phyloP scores from a whole-genome alignment of 2,888 invertebrate species.

The Acrocyrtus sp. region DNA sequence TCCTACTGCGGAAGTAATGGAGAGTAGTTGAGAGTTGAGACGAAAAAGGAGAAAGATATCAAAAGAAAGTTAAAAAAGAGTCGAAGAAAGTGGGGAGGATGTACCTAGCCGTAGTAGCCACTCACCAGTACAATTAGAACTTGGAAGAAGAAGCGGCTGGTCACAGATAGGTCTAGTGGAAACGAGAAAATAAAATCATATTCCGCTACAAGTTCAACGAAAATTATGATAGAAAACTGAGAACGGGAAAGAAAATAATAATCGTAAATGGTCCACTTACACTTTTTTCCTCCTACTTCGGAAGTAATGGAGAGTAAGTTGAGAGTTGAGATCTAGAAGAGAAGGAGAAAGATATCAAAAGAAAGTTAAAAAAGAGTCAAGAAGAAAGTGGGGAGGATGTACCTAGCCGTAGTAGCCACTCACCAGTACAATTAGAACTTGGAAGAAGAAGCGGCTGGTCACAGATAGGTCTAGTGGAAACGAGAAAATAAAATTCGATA shows the following conservation, averaged over 20 bases:
- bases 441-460: too few relatives aligned
- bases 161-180: too few relatives aligned
- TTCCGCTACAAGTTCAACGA: too few relatives aligned
- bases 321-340: slow-evolving; percentile 18
- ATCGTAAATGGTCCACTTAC: slow-evolving; percentile 44
- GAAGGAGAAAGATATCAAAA: slow-evolving; percentile 33
- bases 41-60: slow-evolving; percentile 30
- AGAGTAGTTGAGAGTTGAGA: slow-evolving; percentile 22
- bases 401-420: too few relatives aligned
- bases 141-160: too few relatives aligned
- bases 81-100: slow-evolving; percentile 5
- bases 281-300: slow-evolving; percentile 45
- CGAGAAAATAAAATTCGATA: slow-evolving; percentile 16
- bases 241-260: slow-evolving; percentile 20
- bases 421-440: too few relatives aligned
- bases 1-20: slow-evolving; percentile 43
- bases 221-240: slow-evolving; percentile 2
- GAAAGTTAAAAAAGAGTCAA: slow-evolving; percentile 20
- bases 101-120: too few relatives aligned
- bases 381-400: slow-evolving; percentile 7
- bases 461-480: too few relatives aligned
- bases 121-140: too few relatives aligned
- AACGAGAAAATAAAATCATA: slow-evolving; percentile 19
- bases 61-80: slow-evolving; percentile 28
- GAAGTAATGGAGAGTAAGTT: slow-evolving; percentile 33